phyloP scores from a whole-genome alignment of 53 echinoderm and acorn worm genomes.

The Actinopyga echinites region DNA sequence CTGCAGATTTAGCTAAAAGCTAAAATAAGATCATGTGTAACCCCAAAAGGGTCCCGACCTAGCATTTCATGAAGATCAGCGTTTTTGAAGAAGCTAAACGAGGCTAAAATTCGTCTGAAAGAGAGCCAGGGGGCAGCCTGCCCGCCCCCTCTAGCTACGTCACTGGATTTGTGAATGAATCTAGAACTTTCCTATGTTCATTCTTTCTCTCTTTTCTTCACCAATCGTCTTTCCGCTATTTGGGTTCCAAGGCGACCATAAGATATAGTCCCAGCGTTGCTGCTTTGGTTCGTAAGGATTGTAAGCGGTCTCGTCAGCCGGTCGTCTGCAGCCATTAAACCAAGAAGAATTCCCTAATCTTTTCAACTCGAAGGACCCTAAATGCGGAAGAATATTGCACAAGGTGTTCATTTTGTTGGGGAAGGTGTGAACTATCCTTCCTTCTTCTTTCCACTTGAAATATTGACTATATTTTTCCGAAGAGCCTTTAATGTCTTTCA shows the following conservation, averaged over 20 bases:
- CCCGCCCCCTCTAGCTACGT: too few species aligned
- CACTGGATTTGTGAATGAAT: background rate
- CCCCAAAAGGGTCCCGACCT: too few species aligned
- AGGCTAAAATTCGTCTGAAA: too few species aligned
- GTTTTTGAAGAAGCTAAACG: too few species aligned
- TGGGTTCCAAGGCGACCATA: conserved; percentile 31
- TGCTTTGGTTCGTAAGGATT: conserved; percentile 11
- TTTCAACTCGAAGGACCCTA: conserved; percentile 46
- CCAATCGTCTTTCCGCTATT: background rate
- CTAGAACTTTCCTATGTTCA: conserved; percentile 15
- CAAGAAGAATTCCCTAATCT: conserved; percentile 61
- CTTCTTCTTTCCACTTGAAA: conserved; percentile 72
- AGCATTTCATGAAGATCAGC: too few species aligned
- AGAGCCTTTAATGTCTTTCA: conserved; percentile 42
- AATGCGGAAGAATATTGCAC: conserved; percentile 59
- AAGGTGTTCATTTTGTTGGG: conserved; percentile 62
- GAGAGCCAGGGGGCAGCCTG: too few species aligned
- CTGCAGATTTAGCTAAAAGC: too few species aligned
- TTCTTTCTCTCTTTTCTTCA: background rate
- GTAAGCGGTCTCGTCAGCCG: background rate
- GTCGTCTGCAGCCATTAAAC: conserved; percentile 69
- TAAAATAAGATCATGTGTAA: too few species aligned
- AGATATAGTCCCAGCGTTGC: conserved; percentile 21
- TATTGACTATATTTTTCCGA: conserved; percentile 64
- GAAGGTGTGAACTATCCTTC: conserved; percentile 50